Evolutionary conservation across 2,113 vertebrate genomes (phyloP).

Genomic region (Tetrax tetrax): DNA sequence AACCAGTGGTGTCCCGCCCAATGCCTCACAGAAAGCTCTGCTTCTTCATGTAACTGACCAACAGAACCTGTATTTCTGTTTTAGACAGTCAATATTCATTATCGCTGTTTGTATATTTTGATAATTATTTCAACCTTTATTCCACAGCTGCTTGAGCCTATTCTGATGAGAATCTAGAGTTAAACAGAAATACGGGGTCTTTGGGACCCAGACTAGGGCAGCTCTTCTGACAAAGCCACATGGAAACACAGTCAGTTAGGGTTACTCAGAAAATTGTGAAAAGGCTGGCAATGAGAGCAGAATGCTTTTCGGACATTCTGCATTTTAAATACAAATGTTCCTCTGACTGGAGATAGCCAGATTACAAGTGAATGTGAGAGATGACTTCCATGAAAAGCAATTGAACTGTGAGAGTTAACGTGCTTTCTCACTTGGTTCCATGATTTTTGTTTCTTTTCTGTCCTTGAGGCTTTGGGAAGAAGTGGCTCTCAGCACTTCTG

Average conservation of each 20-base stretch:
- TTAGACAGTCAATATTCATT: background rate
- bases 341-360: background rate
- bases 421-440: background rate
- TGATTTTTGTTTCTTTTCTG: background rate
- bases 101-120: accelerated
- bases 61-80: background rate
- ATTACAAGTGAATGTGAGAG: background rate
- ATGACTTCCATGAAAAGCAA: background rate
- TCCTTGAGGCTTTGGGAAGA: background rate
- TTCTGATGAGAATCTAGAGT: background rate
- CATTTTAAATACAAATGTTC: background rate
- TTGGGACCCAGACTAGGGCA: background rate
- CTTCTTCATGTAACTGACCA: background rate
- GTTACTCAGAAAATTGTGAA: background rate
- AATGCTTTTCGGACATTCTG: background rate
- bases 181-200: background rate
- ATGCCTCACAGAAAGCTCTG: background rate
- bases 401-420: background rate
- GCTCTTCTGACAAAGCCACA: background rate
- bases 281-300: background rate
- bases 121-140: background rate
- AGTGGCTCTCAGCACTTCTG: background rate
- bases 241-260: background rate
- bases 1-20: background rate
- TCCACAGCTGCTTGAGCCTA: background rate